phyloP scores from a whole-genome alignment of 2,888 invertebrate genomes.

The Opisthograptis luteolata region DNA sequence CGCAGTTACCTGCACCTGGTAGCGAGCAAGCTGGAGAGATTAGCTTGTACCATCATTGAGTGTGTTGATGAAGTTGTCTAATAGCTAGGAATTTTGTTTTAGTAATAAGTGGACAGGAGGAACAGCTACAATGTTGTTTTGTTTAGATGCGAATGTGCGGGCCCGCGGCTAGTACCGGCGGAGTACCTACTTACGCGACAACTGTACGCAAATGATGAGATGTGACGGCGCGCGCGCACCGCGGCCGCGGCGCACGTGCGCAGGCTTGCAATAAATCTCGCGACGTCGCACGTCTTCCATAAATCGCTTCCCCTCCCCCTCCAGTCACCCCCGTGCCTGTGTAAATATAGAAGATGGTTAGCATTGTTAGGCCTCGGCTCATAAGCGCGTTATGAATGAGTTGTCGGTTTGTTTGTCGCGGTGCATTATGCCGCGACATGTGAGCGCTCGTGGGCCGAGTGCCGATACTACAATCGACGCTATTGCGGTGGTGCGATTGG shows the following conservation, averaged over 20 bases:
- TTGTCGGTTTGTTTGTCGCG: slow-evolving; percentile 5
- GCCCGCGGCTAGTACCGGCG: too few species aligned
- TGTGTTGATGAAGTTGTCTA: too few species aligned
- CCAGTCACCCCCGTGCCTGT: slow-evolving; percentile 14
- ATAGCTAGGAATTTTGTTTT: too few species aligned
- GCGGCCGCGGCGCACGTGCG: slow-evolving; percentile 35
- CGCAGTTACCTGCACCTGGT: too few species aligned
- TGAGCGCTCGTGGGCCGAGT: background rate
- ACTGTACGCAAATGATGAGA: too few species aligned
- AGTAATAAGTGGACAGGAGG: too few species aligned
- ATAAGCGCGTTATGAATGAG: slow-evolving; percentile 47
- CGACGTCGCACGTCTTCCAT: slow-evolving; percentile 40
- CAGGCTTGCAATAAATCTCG: slow-evolving; percentile 51
- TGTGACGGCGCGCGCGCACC: background rate
- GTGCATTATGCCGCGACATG: slow-evolving; percentile 2
- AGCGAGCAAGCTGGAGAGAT: too few species aligned
- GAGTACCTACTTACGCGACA: too few species aligned
- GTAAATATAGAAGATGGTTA: slow-evolving; percentile 27
- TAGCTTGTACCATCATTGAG: too few species aligned
- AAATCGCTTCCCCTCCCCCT: slow-evolving; percentile 41
- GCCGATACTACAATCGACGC: background rate
- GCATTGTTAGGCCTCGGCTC: slow-evolving; percentile 41
- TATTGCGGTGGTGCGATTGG: background rate
- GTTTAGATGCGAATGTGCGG: too few species aligned
- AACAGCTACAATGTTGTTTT: too few species aligned